Conservation (phyloP, 2,113 vertebrate genomes). For the Nestor notabilis region DNA sequence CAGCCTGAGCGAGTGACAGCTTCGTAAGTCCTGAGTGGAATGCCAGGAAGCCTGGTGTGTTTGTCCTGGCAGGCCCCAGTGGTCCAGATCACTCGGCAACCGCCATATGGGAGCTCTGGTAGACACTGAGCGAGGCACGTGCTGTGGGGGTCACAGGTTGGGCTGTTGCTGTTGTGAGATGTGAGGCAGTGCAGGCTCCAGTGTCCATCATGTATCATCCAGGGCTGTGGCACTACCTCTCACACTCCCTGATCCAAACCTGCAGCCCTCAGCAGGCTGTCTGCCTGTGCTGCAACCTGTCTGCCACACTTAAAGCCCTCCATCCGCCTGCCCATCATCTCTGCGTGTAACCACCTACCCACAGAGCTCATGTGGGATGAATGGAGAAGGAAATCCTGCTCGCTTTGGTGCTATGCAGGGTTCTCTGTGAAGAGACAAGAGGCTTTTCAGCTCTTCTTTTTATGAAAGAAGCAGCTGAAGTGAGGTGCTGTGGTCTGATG, state of each 20-base stretch:
- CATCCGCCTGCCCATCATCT: background rate
- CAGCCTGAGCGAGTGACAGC: background rate
- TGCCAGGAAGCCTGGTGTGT: background rate
- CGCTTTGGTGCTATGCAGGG: background rate
- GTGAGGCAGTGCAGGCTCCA: background rate
- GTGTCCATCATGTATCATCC: background rate
- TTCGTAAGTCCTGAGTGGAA: background rate
- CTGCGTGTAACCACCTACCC: background rate
- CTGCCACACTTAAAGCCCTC: background rate
- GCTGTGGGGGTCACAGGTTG: background rate
- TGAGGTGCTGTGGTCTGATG: background rate
- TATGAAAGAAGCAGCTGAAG: background rate
- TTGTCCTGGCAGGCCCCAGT: background rate
- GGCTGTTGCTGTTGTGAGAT: background rate
- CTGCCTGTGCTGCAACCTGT: background rate
- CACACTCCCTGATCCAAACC: background rate
- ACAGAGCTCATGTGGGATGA: fast-evolving
- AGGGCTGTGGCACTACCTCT: background rate
- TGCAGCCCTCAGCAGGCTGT: background rate
- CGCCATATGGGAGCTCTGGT: background rate
- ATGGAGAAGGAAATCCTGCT: background rate
- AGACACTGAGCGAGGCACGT: background rate
- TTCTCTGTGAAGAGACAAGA: background rate
- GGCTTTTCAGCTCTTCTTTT: background rate
- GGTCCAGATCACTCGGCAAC: background rate